phyloP scores from a whole-genome alignment of 2,113 vertebrate genomes.

The Ctenomys sociabilis region DNA sequence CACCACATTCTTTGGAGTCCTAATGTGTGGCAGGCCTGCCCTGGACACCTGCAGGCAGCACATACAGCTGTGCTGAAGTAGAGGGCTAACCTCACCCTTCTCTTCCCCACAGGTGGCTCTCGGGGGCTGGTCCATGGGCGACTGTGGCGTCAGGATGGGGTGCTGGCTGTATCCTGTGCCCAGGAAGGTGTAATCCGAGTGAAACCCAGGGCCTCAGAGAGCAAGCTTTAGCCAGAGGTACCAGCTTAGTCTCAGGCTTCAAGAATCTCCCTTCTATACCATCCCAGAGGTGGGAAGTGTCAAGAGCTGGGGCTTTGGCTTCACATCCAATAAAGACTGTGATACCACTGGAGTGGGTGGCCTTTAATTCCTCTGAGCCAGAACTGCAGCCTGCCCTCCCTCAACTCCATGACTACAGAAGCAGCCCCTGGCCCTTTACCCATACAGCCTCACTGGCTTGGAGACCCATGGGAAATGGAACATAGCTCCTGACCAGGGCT shows the following conservation, averaged over 20 bases:
- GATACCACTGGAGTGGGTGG: slow-evolving; percentile 36
- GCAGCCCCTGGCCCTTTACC: neutral
- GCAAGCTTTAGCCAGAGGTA: slow-evolving; percentile 89
- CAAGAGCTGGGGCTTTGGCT: neutral
- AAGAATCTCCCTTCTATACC: neutral
- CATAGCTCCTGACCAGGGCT: neutral
- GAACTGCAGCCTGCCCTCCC: neutral
- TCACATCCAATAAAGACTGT: slow-evolving; percentile 74
- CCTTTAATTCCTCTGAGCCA: slow-evolving; percentile 60
- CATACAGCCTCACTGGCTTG: neutral
- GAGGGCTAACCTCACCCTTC: neutral
- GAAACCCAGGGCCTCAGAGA: slow-evolving; percentile 74
- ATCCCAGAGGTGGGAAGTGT: neutral
- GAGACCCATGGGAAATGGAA: neutral
- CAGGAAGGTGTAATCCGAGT: slow-evolving; percentile 95
- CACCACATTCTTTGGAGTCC: no score
- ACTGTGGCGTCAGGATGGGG: slow-evolving; percentile 94
- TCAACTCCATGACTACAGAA: neutral
- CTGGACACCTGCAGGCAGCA: neutral
- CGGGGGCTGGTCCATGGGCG: slow-evolving; percentile 93
- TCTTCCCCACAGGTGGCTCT: slow-evolving; percentile 87
- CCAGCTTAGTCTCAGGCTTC: slow-evolving; percentile 13
- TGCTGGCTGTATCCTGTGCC: slow-evolving; percentile 92
- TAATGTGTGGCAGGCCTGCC: neutral
- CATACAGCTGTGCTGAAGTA: neutral